These are phyloP conservation scores for Vireo griseus DNA, from an alignment of 2,797 vertebrate species.

Conservation along the genomic window DNA sequence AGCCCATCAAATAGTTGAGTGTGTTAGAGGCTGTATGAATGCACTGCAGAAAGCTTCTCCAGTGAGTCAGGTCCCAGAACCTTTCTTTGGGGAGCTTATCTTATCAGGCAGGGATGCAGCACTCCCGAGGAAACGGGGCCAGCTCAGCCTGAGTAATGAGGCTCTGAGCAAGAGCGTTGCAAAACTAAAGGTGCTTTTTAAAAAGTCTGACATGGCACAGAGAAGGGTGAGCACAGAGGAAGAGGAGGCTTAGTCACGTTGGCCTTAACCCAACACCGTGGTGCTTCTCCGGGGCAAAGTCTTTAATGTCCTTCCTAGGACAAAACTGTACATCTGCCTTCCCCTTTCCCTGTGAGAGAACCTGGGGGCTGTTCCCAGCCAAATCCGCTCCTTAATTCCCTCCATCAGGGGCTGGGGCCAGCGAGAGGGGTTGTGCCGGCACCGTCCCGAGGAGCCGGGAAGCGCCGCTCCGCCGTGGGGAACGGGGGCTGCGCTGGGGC, in stretches of 20 bases:
- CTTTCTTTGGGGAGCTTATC: constrained; percentile 64
- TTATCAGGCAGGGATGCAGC: constrained; percentile 58
- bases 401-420: constrained; percentile 15
- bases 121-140: constrained; percentile 1
- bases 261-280: background rate
- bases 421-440: background rate
- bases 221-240: constrained; percentile 23
- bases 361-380: constrained; percentile 52
- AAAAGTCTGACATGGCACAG: background rate
- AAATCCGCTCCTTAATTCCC: constrained; percentile 35
- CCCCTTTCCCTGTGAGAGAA: background rate
- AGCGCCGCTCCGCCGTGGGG: background rate
- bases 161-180: constrained; percentile 39
- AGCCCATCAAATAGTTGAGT: constrained; percentile 55
- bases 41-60: constrained; percentile 25
- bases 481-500: accelerated
- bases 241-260: constrained; percentile 34
- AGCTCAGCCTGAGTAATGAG: constrained; percentile 56
- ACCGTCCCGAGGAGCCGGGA: background rate
- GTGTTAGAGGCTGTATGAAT: constrained; percentile 1
- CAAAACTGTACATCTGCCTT: constrained; percentile 7
- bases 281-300: background rate
- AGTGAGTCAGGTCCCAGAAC: constrained; percentile 61
- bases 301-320: constrained; percentile 13
- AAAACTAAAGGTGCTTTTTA: constrained; percentile 45